A percentile compares a stretch with the other conserved stretches of the same genome.
Conservation (phyloP, 2,113 vertebrate genomes). For the Corythoichthys intestinalis region DNA sequence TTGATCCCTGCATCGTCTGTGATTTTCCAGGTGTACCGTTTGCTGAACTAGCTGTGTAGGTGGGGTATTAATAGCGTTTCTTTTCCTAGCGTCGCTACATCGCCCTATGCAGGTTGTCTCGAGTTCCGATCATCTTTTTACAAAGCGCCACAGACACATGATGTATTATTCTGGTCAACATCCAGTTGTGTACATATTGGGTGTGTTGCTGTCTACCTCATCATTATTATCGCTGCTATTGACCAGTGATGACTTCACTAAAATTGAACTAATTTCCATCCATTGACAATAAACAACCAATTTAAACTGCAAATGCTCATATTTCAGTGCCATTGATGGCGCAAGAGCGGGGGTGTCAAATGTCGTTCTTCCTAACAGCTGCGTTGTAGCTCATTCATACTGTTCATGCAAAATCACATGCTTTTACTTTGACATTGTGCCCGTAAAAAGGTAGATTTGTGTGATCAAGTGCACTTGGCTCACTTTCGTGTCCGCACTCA, state of each 20-base stretch:
- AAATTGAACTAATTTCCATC: too few species aligned
- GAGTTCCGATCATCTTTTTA: slow-evolving; percentile 43
- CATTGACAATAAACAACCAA: slow-evolving; percentile 62
- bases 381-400: too few species aligned
- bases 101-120: slow-evolving; percentile 49
- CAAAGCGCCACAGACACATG: slow-evolving; percentile 27
- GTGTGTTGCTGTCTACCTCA: slow-evolving; percentile 78
- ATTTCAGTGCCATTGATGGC: too few species aligned
- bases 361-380: too few species aligned
- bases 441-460: too few species aligned
- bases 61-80: slow-evolving; percentile 47
- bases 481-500: too few species aligned
- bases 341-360: too few species aligned
- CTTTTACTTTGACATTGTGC: too few species aligned
- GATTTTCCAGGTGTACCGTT: slow-evolving; percentile 40
- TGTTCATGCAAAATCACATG: too few species aligned
- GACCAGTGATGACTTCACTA: slow-evolving; percentile 66
- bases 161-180: slow-evolving; percentile 36
- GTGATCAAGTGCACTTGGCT: too few species aligned
- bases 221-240: slow-evolving; percentile 66
- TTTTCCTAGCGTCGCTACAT: slow-evolving; percentile 38
- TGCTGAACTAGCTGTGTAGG: slow-evolving; percentile 43
- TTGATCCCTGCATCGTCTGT: slow-evolving; percentile 20
- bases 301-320: too few species aligned
- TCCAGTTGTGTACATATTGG: slow-evolving; percentile 60